phyloP scores from a whole-genome alignment of 1,140 invertebrate species.

The Magallana angulata region DNA sequence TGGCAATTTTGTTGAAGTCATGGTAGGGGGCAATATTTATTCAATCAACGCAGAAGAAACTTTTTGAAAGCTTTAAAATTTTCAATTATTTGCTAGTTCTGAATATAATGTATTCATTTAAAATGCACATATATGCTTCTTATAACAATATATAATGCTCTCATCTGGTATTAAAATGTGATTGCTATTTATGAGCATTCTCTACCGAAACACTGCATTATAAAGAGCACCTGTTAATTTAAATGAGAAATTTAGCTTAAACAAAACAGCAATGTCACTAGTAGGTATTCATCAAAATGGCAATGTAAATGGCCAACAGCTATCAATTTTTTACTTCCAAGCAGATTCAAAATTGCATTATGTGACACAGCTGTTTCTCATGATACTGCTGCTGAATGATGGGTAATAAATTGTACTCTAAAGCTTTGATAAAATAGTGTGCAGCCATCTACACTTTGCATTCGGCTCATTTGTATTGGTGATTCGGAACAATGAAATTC shows the following conservation, averaged over 20 bases:
- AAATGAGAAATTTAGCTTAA: neutral
- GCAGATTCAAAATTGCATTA: too few species aligned
- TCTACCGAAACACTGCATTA: neutral
- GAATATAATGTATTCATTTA: neutral
- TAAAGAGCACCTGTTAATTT: neutral
- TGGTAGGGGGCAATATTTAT: neutral
- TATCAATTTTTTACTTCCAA: neutral
- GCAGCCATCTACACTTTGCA: neutral
- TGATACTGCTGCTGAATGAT: neutral
- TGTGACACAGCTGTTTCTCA: neutral
- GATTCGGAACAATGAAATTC: slow-evolving; percentile 16
- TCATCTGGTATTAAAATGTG: neutral
- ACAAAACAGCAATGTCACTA: neutral
- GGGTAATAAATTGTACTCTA: neutral
- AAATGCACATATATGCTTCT: neutral
- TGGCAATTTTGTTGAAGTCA: neutral
- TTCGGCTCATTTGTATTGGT: neutral
- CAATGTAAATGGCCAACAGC: neutral
- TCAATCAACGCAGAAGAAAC: neutral
- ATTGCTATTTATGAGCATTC: slow-evolving; percentile 11
- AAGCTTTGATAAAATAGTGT: too few species aligned
- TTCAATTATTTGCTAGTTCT: neutral
- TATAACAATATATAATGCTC: neutral
- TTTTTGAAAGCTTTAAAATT: neutral
- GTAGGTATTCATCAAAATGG: neutral